Percentiles rank a stretch among this genome's conserved stretches.
Conservation (phyloP, 2,113 vertebrate genomes). For the Chloroceryle aenea region DNA sequence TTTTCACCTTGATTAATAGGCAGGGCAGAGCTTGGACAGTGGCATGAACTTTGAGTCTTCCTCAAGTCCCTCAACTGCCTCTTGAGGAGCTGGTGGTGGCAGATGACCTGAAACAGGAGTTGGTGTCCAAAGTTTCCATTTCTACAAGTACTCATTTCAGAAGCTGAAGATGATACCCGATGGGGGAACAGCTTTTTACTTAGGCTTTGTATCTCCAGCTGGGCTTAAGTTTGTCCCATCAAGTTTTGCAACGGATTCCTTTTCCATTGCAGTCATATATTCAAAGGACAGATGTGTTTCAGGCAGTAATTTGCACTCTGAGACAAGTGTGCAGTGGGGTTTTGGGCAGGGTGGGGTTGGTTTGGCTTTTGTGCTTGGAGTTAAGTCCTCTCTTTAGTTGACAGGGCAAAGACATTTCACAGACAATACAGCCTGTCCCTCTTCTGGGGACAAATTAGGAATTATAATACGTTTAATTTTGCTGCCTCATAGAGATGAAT, state of each 20-base stretch:
- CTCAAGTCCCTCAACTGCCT: neutral
- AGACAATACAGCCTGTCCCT: neutral
- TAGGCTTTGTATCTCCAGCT: neutral
- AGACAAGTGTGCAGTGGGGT: neutral
- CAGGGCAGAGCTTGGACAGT: neutral
- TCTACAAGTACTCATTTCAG: neutral
- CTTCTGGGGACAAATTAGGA: neutral
- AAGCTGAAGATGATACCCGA: neutral
- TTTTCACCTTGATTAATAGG: neutral
- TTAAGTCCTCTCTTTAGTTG: neutral
- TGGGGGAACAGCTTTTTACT: neutral
- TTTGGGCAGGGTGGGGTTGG: neutral
- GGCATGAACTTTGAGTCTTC: fast-evolving
- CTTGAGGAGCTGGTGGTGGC: neutral
- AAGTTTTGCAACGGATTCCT: fast-evolving
- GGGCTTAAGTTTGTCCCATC: neutral
- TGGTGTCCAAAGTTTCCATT: neutral
- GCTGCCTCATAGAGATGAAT: neutral
- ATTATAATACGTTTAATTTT: neutral
- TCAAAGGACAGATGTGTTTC: neutral
- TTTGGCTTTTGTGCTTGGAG: neutral
- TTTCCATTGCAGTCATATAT: fast-evolving
- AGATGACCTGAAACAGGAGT: fast-evolving
- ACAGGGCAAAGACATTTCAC: neutral
- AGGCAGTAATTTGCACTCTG: neutral